Percentiles rank a stretch among this genome's conserved stretches.
Evolutionary conservation across 2,888 invertebrate genomes (phyloP).

Genomic region (Prosopocoilus inquinatus): DNA sequence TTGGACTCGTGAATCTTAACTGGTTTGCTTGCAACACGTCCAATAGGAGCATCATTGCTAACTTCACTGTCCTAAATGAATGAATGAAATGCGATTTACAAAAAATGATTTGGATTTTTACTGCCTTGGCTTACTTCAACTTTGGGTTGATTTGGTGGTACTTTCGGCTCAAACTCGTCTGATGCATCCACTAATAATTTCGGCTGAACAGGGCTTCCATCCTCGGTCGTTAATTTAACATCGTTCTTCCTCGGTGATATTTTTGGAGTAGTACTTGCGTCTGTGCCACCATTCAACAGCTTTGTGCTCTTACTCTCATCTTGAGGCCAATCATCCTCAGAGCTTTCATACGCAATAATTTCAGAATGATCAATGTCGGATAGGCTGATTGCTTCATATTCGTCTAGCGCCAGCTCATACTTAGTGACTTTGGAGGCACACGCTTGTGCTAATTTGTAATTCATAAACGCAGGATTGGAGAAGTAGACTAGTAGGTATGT

Average conservation of each 20-base stretch:
- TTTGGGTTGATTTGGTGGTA: too few relatives aligned
- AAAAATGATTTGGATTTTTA: too few relatives aligned
- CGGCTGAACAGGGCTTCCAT: too few relatives aligned
- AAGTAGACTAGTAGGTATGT: slow-evolving; percentile 52
- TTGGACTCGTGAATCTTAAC: slow-evolving; percentile 53
- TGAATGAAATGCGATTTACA: too few relatives aligned
- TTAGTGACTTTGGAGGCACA: slow-evolving; percentile 28
- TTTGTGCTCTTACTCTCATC: slow-evolving; percentile 7
- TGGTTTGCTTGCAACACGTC: slow-evolving; percentile 35
- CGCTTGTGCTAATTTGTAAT: slow-evolving; percentile 39
- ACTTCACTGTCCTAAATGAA: background rate
- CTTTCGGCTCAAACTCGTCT: too few relatives aligned
- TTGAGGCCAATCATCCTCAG: slow-evolving; percentile 4
- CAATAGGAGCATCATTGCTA: background rate
- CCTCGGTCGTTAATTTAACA: too few relatives aligned
- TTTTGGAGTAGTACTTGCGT: slow-evolving; percentile 21
- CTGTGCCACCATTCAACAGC: background rate
- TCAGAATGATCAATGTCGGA: slow-evolving; percentile 26
- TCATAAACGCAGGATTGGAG: slow-evolving; percentile 56
- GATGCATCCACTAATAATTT: background rate
- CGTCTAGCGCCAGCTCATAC: slow-evolving; percentile 32
- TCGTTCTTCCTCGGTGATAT: slow-evolving; percentile 15
- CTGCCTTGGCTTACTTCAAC: too few relatives aligned
- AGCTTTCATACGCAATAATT: background rate
- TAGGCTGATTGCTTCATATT: slow-evolving; percentile 35